A percentile compares a stretch with the other conserved stretches of the same genome.
Conservation (phyloP, 2,888 invertebrate genomes). For the Aricia artaxerxes region DNA sequence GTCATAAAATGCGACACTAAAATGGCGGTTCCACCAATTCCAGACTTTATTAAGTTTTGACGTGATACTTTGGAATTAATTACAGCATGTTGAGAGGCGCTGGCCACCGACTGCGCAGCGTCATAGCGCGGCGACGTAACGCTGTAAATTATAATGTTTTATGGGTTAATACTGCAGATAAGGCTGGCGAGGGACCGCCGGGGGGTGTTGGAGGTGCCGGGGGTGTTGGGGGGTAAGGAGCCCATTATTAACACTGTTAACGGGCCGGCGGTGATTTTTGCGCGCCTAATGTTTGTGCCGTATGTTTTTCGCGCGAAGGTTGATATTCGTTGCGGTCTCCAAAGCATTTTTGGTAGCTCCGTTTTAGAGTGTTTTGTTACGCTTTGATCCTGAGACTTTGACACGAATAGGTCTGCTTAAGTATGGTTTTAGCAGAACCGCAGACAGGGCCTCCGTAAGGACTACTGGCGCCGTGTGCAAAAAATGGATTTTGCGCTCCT, state of each 20-base stretch:
- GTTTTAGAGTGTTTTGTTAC: background rate
- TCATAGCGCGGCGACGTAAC: constrained; percentile 68
- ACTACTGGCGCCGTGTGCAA: too few species aligned
- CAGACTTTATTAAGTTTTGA: background rate
- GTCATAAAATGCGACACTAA: background rate
- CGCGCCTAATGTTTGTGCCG: constrained; percentile 5
- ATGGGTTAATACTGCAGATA: constrained; percentile 80
- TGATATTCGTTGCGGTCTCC: background rate
- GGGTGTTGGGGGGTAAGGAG: constrained; percentile 69
- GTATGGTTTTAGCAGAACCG: background rate
- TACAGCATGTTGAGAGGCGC: constrained; percentile 57
- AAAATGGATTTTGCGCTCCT: too few species aligned
- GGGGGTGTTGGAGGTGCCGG: constrained; percentile 57
- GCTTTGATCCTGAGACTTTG: background rate
- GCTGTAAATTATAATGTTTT: constrained; percentile 80
- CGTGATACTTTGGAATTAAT: background rate
- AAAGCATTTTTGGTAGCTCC: background rate
- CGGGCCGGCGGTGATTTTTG: constrained; percentile 46
- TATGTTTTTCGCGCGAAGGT: background rate
- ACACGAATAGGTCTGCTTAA: background rate
- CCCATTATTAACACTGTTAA: constrained; percentile 77
- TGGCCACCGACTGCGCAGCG: constrained; percentile 54
- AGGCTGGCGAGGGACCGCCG: constrained; percentile 48
- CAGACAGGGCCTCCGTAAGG: too few species aligned
- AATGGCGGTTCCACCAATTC: background rate